Percentiles rank a stretch among this genome's conserved stretches.
Conservation (phyloP, 1,140 invertebrate species). For the Polypedilum vanderplanki region DNA sequence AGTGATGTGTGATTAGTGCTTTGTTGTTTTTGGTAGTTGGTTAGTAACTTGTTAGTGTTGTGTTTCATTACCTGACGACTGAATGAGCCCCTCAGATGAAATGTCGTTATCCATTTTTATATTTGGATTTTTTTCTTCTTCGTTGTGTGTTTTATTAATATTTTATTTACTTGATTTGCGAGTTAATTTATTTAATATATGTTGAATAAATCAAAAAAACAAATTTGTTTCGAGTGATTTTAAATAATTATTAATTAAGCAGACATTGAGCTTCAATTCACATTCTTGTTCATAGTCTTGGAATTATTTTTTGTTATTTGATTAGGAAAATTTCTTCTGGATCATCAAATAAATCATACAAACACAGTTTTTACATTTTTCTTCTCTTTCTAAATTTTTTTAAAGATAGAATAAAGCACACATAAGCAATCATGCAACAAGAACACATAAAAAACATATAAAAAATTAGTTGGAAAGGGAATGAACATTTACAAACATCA, state of each 20-base stretch:
- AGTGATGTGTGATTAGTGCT: not conserved
- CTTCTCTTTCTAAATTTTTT: too few species aligned
- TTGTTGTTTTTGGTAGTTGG: not conserved
- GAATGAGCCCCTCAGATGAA: not conserved
- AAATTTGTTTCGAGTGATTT: not conserved
- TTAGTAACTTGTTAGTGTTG: too few species aligned
- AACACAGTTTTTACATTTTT: too few species aligned
- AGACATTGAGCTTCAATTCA: not conserved
- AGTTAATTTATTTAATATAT: not conserved
- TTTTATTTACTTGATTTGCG: not conserved
- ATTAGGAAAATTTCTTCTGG: not conserved
- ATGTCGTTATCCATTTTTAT: conserved; percentile 24
- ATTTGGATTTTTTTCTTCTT: not conserved
- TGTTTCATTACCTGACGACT: conserved; percentile 4
- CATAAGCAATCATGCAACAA: too few species aligned
- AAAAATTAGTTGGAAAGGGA: too few species aligned
- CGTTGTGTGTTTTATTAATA: not conserved
- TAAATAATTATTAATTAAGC: not conserved
- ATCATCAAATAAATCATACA: too few species aligned
- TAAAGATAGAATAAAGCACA: too few species aligned
- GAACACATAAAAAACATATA: too few species aligned
- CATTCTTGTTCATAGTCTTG: too few species aligned
- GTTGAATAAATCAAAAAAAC: too few species aligned
- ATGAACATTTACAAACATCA: too few species aligned
- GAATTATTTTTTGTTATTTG: not conserved